Evolutionary conservation across 2,888 invertebrate genomes (phyloP).

Genomic region (Drosophila kanekoi): DNA sequence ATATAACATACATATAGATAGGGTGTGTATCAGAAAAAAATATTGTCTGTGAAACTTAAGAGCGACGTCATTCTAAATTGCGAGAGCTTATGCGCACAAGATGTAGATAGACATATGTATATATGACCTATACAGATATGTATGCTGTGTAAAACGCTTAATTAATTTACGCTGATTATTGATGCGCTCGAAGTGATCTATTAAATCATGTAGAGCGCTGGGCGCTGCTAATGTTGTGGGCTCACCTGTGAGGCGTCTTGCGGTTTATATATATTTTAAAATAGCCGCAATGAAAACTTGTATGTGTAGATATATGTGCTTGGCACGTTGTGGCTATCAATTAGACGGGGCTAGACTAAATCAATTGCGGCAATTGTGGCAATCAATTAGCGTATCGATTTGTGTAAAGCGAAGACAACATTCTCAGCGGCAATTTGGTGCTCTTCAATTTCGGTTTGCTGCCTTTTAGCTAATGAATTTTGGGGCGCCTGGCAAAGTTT

Average conservation of each 20-base stretch:
- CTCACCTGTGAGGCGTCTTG: constrained; percentile 46
- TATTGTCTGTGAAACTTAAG: constrained; percentile 49
- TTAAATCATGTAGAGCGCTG: constrained; percentile 57
- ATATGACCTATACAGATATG: neutral
- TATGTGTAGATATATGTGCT: constrained; percentile 35
- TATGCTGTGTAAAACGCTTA: constrained; percentile 50
- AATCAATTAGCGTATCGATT: constrained; percentile 63
- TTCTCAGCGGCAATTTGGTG: constrained; percentile 35
- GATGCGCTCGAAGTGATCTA: constrained; percentile 60
- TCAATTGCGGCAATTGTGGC: constrained; percentile 63
- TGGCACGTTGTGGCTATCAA: constrained; percentile 69
- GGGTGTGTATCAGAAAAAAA: constrained; percentile 19
- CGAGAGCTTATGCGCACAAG: constrained; percentile 3
- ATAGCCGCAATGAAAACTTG: constrained; percentile 42
- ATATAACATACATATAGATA: constrained; percentile 12
- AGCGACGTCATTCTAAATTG: constrained; percentile 46
- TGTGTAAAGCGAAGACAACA: constrained; percentile 37
- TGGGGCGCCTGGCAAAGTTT: constrained; percentile 35
- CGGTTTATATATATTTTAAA: constrained; percentile 41
- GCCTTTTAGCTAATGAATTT: constrained; percentile 79
- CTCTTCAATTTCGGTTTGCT: constrained; percentile 40
- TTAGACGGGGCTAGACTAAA: constrained; percentile 63
- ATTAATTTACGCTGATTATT: constrained; percentile 70
- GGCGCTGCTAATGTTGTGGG: constrained; percentile 17
- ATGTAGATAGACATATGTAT: neutral